A percentile compares a stretch with the other conserved stretches of the same genome.
These are phyloP conservation scores for Molanna angustata DNA, from an alignment of 2,888 invertebrate species.

Conservation along the genomic window DNA sequence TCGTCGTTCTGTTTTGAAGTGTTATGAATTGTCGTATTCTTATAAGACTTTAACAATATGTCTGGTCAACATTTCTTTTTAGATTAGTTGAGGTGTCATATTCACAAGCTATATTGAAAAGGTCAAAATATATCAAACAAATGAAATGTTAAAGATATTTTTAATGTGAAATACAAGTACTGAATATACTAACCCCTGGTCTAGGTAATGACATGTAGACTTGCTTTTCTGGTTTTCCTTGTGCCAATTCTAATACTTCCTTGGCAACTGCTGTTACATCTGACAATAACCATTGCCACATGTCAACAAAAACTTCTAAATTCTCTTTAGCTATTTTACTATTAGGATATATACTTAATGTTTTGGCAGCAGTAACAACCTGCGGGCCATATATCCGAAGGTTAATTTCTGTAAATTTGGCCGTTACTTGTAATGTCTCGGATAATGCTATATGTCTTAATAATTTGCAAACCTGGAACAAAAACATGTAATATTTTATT, in stretches of 20 bases:
- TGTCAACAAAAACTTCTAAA: constrained; percentile 90
- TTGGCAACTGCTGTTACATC: constrained; percentile 90
- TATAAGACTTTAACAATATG: not conserved
- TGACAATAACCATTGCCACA: constrained; percentile 92
- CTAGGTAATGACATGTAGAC: constrained; percentile 92
- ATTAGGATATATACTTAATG: constrained; percentile 85
- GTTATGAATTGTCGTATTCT: too few relatives aligned
- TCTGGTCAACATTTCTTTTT: not conserved
- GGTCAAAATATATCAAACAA: too few relatives aligned
- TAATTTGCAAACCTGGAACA: constrained; percentile 84
- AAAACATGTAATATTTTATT: too few relatives aligned
- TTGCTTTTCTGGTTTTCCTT: constrained; percentile 66
- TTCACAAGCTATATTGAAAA: too few relatives aligned
- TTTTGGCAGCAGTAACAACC: constrained; percentile 90
- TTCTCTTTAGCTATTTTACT: constrained; percentile 97
- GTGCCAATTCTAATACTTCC: constrained; percentile 80
- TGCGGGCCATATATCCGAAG: constrained; percentile 93
- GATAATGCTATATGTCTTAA: constrained; percentile 93
- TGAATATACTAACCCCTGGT: constrained; percentile 81
- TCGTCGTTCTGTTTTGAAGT: too few relatives aligned
- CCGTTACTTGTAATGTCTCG: constrained; percentile 92
- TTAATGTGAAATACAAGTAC: too few relatives aligned
- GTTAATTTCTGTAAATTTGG: constrained; percentile 95
- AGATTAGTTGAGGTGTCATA: too few relatives aligned
- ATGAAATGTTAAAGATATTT: too few relatives aligned